Conservation (phyloP, 2,797 vertebrate species). For the Artibeus jamaicensis region DNA sequence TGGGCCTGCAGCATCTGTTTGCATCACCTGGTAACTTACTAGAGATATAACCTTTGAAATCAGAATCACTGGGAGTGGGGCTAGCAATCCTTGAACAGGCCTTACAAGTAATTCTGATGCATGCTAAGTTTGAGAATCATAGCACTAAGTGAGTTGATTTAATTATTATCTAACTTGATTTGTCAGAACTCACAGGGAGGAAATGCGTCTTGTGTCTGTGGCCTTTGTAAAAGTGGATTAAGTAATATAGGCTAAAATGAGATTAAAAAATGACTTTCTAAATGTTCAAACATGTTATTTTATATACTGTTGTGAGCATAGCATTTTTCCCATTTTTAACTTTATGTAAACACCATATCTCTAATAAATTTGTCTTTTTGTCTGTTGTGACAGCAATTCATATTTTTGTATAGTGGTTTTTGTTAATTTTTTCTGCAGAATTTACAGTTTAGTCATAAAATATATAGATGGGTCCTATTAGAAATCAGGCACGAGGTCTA, state of each 20-base stretch:
- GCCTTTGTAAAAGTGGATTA: constrained; percentile 15
- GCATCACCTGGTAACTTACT: background rate
- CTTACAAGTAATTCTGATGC: background rate
- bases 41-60: background rate
- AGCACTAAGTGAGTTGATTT: constrained; percentile 16
- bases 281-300: background rate
- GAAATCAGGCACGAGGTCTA: constrained; percentile 13
- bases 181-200: background rate
- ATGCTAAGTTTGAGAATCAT: background rate
- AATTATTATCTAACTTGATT: background rate
- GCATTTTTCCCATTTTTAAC: constrained; percentile 17
- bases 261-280: background rate
- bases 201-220: background rate
- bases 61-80: background rate
- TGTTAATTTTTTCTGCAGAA: constrained; percentile 40
- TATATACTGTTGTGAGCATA: background rate
- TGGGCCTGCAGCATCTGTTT: background rate
- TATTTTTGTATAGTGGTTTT: constrained; percentile 20
- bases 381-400: constrained; percentile 28
- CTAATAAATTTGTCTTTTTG: constrained; percentile 4
- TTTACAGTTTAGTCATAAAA: constrained; percentile 20
- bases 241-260: background rate
- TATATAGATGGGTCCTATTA: background rate
- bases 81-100: background rate
- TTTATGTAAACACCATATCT: constrained; percentile 18